phyloP scores from a whole-genome alignment of 2,888 invertebrate genomes.

The Sisyra terminalis region DNA sequence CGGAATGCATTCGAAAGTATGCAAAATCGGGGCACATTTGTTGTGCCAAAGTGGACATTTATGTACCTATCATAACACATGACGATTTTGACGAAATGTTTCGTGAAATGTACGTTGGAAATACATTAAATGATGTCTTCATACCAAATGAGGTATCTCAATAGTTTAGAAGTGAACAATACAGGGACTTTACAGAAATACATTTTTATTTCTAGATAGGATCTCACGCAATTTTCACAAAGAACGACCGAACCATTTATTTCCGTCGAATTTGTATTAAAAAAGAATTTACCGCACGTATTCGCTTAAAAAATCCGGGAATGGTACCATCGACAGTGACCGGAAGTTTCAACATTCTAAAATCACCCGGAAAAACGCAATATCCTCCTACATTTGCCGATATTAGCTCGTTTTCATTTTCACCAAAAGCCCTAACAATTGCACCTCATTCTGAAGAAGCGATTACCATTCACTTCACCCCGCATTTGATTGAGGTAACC shows the following conservation, averaged over 20 bases:
- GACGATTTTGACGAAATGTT: constrained; percentile 39
- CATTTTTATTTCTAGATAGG: constrained; percentile 19
- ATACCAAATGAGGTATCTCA: constrained; percentile 30
- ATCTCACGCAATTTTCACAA: constrained; percentile 22
- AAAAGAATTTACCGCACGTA: constrained; percentile 15
- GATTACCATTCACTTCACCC: constrained; percentile 25
- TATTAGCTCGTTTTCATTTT: constrained; percentile 20
- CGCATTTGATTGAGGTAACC: constrained; percentile 24
- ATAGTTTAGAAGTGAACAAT: too few species aligned
- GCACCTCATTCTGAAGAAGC: constrained; percentile 21
- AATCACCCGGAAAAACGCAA: neutral
- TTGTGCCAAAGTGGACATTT: constrained; percentile 33
- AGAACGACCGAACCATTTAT: constrained; percentile 24
- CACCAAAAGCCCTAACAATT: constrained; percentile 19
- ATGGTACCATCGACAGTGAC: constrained; percentile 21
- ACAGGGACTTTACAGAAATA: neutral
- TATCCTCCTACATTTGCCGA: constrained; percentile 7
- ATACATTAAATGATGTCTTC: constrained; percentile 32
- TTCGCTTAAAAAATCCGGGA: constrained; percentile 26
- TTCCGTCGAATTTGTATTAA: constrained; percentile 22
- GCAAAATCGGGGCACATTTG: constrained; percentile 29
- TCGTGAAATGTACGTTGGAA: constrained; percentile 35
- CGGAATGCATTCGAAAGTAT: constrained; percentile 29
- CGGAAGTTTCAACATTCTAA: neutral
- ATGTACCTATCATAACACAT: constrained; percentile 38